Evolutionary conservation across 2,113 vertebrate species (phyloP), one percentile per base, ranked within the genome.

Genomic region (Callopanchax toddi): DNA sequence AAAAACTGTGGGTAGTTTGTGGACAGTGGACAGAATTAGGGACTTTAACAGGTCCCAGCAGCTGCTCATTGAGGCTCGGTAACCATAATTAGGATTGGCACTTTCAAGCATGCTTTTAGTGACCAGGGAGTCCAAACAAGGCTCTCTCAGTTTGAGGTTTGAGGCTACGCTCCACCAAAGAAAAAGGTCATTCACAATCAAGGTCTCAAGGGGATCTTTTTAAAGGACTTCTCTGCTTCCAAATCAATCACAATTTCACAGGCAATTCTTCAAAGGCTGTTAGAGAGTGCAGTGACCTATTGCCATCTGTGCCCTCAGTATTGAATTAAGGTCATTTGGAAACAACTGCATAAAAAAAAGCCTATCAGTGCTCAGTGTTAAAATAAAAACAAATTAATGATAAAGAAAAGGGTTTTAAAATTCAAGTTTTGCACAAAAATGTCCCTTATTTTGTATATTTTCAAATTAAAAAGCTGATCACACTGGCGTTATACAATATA

Each of bases 151-250:
- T 91, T 79, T 84, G 78, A 51, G 81, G 65, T 71, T 67, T 82
- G 68, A 84, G 80, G 87, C 81, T 74, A 71, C 59, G 69, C 78
- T 75, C 69, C 61, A 79, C 78, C 69, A 81, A 90, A 88, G 81
- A 86, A 88, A 85, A 91, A 89, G 85, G 86, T 89, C 87, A 86
- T 90, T 89, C 86, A 91, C 85, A 84, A 85, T 89, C 86, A 78
- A 67, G 69, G 72, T 78, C 84, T 82, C 72, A 69, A 63, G 76
- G 84, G 78, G 83, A 67, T 62, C 39, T 61, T 75, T 66, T 76
- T 81, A 78, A 76, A 79, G 70, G 67, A 52, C 60, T 59, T 73
- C 78, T 74, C 56, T 68, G 59, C 59, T 67, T 63, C 44, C 63
- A 63, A 89, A 83, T 89, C 86, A 86, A 80, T 87, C 72, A 80